Percentiles rank a stretch among this genome's conserved stretches.
phyloP scores from a whole-genome alignment of 2,113 vertebrate species.

The Pogonocichla stellata region DNA sequence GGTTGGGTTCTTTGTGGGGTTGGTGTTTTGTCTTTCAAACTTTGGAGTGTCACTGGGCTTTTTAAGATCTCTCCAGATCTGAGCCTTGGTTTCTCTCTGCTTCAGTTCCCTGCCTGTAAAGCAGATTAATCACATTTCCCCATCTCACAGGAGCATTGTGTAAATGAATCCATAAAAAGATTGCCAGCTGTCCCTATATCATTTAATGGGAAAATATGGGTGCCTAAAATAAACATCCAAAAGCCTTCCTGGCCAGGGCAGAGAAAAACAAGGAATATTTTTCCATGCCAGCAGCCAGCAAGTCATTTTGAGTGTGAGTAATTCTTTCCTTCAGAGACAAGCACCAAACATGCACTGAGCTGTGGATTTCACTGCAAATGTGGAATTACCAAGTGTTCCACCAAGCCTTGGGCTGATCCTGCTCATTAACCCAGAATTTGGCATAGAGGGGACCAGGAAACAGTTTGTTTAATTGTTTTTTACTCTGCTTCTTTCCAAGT shows the following conservation, averaged over 20 bases:
- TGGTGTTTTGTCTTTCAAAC: not conserved
- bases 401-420: not conserved
- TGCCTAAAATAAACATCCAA: constrained; percentile 6
- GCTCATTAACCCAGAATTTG: constrained; percentile 10
- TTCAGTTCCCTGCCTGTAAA: not conserved
- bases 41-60: not conserved
- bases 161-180: not conserved
- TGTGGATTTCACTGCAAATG: not conserved
- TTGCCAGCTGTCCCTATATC: not conserved
- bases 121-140: not conserved
- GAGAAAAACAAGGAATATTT: constrained; percentile 10
- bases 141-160: not conserved
- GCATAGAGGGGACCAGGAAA: not conserved
- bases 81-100: not conserved
- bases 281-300: constrained; percentile 26
- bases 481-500: not conserved
- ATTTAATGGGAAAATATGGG: not conserved
- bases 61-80: not conserved
- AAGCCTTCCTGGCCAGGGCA: not conserved
- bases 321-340: constrained; percentile 26
- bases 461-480: not conserved
- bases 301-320: constrained; percentile 23
- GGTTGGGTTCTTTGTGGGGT: not conserved
- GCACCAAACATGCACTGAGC: not conserved
- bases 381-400: not conserved